A percentile compares a stretch with the other conserved stretches of the same genome.
These are phyloP conservation scores for Aplysina aerophoba DNA, from an alignment of 37 sponge, comb jelly and placozoan species.

Conservation along the genomic window DNA sequence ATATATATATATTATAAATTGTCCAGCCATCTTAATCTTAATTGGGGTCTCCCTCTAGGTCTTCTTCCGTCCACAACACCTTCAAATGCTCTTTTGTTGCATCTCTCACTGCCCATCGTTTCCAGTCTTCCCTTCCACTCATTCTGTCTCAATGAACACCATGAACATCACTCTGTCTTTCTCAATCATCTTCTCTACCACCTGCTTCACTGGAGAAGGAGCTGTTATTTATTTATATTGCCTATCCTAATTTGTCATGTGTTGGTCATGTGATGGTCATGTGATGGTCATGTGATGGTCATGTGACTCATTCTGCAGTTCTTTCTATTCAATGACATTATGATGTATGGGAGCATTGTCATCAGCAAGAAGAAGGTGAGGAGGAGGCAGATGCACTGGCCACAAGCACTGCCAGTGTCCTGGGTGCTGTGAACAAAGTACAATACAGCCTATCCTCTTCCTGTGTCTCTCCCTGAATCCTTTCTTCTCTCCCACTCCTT, in stretches of 20 bases:
- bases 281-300: neutral
- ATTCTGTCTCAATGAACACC: too few relatives aligned
- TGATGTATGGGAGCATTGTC: constrained; percentile 94
- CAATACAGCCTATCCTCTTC: neutral
- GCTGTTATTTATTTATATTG: neutral
- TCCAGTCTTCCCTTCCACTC: too few relatives aligned
- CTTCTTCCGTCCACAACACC: too few relatives aligned
- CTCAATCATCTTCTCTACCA: neutral
- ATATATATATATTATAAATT: too few relatives aligned
- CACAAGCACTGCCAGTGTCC: neutral
- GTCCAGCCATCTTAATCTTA: too few relatives aligned
- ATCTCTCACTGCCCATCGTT: too few relatives aligned
- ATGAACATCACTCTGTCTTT: neutral
- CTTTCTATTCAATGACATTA: constrained; percentile 94
- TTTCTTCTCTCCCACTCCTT: neutral
- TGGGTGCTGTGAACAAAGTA: neutral
- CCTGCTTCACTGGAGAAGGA: neutral
- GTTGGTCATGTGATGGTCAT: neutral
- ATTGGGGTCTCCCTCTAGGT: too few relatives aligned
- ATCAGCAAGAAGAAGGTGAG: constrained; percentile 86
- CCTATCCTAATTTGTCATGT: constrained; percentile 4
- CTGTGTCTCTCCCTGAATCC: neutral
- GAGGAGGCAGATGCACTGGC: too few relatives aligned
- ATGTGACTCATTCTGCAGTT: constrained; percentile 65
- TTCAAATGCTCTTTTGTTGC: too few relatives aligned